Conservation (phyloP, 2,888 invertebrate genomes). For the Brachylomia viminalis region DNA sequence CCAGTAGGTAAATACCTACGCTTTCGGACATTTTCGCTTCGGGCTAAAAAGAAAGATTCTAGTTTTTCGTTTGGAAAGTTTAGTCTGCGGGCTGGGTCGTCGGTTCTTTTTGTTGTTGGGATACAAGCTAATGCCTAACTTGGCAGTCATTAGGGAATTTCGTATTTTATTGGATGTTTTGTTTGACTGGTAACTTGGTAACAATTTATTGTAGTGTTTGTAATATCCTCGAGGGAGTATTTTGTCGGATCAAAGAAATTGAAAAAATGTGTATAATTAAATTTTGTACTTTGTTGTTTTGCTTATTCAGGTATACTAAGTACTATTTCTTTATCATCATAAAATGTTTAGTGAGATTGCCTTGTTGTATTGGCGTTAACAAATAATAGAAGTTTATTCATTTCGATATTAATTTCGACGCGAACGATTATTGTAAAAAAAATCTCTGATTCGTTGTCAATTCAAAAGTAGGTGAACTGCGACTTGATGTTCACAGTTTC, state of each 20-base stretch:
- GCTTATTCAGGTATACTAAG: background rate
- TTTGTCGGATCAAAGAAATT: conserved; percentile 1
- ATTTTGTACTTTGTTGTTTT: background rate
- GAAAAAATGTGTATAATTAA: background rate
- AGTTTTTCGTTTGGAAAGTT: conserved; percentile 47
- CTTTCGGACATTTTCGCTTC: conserved; percentile 49
- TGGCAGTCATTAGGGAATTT: conserved; percentile 39
- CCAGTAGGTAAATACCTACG: conserved; percentile 53
- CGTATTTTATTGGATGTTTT: conserved; percentile 27
- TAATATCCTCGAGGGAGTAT: background rate
- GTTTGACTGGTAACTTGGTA: conserved; percentile 7
- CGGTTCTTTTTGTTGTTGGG: conserved; percentile 22
- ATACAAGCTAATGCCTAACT: conserved; percentile 31
- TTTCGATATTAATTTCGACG: background rate
- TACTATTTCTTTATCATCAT: no score
- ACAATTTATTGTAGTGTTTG: conserved; percentile 33
- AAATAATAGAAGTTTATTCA: background rate
- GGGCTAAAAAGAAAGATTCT: conserved; percentile 54
- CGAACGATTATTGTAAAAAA: background rate
- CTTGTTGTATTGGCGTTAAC: no score
- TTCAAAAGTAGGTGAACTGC: background rate
- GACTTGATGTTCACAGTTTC: background rate
- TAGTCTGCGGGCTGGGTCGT: conserved; percentile 15
- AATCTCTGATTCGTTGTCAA: background rate
- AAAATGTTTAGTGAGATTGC: background rate